Percentiles rank a stretch among this genome's conserved stretches.
Evolutionary conservation across 1,140 invertebrate species (phyloP).

Genomic region (Scaptomyza montana): DNA sequence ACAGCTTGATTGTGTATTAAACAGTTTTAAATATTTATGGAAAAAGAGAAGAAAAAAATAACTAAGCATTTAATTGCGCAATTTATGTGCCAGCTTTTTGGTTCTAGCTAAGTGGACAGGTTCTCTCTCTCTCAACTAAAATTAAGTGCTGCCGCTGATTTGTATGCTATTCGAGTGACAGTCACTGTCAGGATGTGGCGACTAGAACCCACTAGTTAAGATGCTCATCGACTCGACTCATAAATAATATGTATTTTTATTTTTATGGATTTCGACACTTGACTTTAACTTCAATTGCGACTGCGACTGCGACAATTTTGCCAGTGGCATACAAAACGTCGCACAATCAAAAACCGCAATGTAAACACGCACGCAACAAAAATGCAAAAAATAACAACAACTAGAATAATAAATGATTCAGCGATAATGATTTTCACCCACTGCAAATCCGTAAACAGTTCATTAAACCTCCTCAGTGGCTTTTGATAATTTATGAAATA

Average conservation of each 20-base stretch:
- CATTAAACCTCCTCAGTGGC: conserved; percentile 63
- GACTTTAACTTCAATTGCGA: conserved; percentile 1
- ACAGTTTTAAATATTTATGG: conserved; percentile 36
- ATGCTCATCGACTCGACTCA: conserved; percentile 45
- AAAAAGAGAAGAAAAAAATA: conserved; percentile 23
- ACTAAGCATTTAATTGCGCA: conserved; percentile 56
- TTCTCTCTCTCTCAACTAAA: conserved; percentile 13
- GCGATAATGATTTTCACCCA: conserved; percentile 66
- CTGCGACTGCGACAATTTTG: too few species aligned
- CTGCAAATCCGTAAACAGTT: conserved; percentile 69
- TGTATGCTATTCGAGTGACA: conserved; percentile 44
- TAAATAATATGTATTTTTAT: conserved; percentile 64
- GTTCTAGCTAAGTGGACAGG: conserved; percentile 36
- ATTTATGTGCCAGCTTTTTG: conserved; percentile 31
- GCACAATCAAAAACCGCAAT: conserved; percentile 42
- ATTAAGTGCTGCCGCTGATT: conserved; percentile 24
- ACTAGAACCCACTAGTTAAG: conserved; percentile 49
- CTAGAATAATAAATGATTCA: conserved; percentile 53
- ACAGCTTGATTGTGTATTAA: conserved; percentile 16
- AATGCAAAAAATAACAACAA: conserved; percentile 34
- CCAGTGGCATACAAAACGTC: conserved; percentile 68
- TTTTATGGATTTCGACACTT: conserved; percentile 42
- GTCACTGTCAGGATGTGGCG: conserved; percentile 54
- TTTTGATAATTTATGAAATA: conserved; percentile 51
- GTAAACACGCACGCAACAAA: conserved; percentile 52